Conservation (phyloP, 2,797 vertebrate genomes). For the Nannoperca australis region DNA sequence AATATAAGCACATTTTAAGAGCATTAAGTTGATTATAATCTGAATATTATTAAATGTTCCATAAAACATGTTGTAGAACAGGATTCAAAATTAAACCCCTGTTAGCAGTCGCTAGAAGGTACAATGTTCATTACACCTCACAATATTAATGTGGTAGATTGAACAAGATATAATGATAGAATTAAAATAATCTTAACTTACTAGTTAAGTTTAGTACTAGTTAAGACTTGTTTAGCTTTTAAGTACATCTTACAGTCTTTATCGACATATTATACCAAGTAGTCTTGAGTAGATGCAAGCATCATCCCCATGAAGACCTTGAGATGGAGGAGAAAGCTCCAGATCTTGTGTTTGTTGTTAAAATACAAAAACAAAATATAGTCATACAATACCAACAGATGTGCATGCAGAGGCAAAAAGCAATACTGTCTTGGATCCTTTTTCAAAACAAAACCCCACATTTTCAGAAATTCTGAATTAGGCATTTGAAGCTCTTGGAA, state of each 20-base stretch:
- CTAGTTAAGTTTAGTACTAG: no score
- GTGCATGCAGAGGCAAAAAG: no score
- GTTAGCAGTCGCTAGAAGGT: not conserved
- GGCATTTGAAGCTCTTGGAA: no score
- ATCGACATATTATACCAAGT: not conserved
- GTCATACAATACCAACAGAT: no score
- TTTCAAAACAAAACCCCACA: no score
- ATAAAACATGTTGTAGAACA: constrained; percentile 10
- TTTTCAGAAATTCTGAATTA: no score
- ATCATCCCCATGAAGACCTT: no score
- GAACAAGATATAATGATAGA: not conserved
- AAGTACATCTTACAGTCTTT: not conserved
- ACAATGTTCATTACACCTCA: not conserved
- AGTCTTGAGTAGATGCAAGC: no score
- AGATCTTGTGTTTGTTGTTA: not conserved
- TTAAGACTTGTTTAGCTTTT: not conserved
- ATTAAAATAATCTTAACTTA: not conserved
- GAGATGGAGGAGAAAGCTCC: not conserved
- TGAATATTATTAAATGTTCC: constrained; percentile 27
- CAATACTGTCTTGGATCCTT: no score
- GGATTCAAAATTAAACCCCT: constrained; percentile 5
- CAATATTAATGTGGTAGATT: not conserved
- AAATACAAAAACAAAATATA: not conserved
- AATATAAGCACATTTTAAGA: constrained; percentile 6
- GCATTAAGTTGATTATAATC: constrained; percentile 15